Evolutionary conservation across 2,797 vertebrate species (phyloP).

Genomic region (Myotis daubentonii): DNA sequence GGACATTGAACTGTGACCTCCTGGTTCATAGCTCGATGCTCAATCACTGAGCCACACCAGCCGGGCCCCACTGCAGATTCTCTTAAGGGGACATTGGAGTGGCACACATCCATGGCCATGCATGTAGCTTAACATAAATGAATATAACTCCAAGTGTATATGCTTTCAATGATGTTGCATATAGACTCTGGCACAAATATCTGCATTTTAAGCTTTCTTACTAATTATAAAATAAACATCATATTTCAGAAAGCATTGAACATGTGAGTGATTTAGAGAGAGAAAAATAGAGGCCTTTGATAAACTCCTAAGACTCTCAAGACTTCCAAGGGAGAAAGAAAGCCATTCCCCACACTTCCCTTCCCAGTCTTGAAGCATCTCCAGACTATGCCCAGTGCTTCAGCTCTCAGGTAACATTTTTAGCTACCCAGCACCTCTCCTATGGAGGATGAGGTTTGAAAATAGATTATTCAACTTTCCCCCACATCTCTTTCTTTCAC

Average conservation of each 20-base stretch:
- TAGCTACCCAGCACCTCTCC: not conserved
- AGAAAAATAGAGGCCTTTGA: not conserved
- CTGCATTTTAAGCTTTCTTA: not conserved
- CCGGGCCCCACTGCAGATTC: not conserved
- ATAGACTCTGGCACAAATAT: not conserved
- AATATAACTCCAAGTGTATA: not conserved
- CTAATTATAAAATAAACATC: not conserved
- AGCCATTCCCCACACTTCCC: not conserved
- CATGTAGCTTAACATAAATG: not conserved
- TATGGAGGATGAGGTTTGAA: not conserved
- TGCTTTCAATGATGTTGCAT: not conserved
- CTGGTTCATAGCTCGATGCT: too few species aligned
- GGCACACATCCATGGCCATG: fast-evolving
- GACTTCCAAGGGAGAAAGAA: not conserved
- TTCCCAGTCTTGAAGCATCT: not conserved
- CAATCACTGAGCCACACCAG: too few species aligned
- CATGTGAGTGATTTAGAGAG: not conserved
- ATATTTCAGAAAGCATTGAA: constrained; percentile 23
- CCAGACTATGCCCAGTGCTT: not conserved
- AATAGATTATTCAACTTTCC: not conserved
- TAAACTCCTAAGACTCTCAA: not conserved
- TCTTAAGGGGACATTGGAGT: not conserved
- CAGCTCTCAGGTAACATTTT: not conserved
- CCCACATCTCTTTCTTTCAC: not conserved
- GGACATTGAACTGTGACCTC: too few species aligned